Conservation (phyloP, 2,797 vertebrate species). For the Sebastes elongatus region DNA sequence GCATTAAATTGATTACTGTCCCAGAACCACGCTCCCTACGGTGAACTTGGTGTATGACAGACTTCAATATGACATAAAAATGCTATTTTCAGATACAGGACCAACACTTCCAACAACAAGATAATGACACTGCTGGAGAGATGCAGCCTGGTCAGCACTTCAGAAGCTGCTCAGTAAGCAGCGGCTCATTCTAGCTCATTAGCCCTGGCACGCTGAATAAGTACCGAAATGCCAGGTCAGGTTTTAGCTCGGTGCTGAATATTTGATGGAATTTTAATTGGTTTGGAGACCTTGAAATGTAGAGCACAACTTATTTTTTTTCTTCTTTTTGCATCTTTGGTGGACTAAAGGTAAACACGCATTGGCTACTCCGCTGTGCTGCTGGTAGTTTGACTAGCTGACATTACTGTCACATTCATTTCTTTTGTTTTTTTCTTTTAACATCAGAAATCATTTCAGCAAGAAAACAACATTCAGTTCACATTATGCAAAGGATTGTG, state of each 20-base stretch:
- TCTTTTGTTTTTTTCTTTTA: neutral
- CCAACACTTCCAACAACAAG: neutral
- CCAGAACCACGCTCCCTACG: neutral
- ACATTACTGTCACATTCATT: neutral
- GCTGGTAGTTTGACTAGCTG: neutral
- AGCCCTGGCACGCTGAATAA: neutral
- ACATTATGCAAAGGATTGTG: neutral
- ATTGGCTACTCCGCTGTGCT: neutral
- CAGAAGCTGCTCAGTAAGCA: conserved; percentile 31
- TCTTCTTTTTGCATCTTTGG: neutral
- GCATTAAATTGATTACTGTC: neutral
- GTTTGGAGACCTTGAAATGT: conserved; percentile 1
- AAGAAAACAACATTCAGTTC: neutral
- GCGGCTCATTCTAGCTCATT: conserved; percentile 1
- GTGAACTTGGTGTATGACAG: neutral
- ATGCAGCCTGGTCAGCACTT: conserved; percentile 15
- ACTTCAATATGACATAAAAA: neutral
- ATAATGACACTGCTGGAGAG: neutral
- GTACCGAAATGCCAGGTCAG: conserved; percentile 14
- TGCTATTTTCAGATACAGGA: neutral
- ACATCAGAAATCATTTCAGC: neutral
- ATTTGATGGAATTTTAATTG: conserved; percentile 17
- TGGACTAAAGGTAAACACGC: conserved; percentile 16
- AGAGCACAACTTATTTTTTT: neutral
- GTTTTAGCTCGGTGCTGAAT: conserved; percentile 8